Evolutionary conservation across 1,140 invertebrate genomes (phyloP).

Genomic region (Lucilia sericata): DNA sequence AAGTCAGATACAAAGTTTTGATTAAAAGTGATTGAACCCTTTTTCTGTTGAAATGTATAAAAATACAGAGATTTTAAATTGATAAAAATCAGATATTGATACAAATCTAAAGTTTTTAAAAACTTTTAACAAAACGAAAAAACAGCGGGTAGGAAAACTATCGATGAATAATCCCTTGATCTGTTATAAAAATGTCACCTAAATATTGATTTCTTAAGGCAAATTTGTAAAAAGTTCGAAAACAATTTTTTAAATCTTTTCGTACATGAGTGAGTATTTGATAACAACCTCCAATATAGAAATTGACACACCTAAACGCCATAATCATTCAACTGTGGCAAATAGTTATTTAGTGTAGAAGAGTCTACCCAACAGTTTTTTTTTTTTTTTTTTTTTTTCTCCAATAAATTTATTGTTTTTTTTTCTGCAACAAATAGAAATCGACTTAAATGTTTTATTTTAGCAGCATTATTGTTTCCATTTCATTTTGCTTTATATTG

Average conservation of each 20-base stretch:
- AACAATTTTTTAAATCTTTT: neutral
- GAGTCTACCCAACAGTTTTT: too few relatives aligned
- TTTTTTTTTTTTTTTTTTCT: too few relatives aligned
- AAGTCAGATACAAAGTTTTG: constrained; percentile 4
- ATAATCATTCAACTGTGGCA: neutral
- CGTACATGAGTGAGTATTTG: neutral
- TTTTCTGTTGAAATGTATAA: too few relatives aligned
- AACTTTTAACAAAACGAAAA: too few relatives aligned
- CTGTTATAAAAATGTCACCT: neutral
- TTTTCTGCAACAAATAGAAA: too few relatives aligned
- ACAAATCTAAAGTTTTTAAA: too few relatives aligned
- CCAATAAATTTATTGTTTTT: too few relatives aligned
- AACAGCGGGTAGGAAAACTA: neutral
- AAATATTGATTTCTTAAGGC: neutral
- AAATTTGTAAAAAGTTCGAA: neutral
- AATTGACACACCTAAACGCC: constrained; percentile 25
- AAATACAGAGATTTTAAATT: too few relatives aligned
- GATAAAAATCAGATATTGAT: too few relatives aligned
- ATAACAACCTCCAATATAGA: neutral
- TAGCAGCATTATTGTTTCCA: neutral
- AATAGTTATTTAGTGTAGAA: neutral
- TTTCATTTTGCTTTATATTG: neutral
- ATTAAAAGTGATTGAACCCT: neutral
- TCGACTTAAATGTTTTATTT: too few relatives aligned
- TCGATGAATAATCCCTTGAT: neutral